These are phyloP conservation scores for Serilophus lunatus DNA, from an alignment of 2,113 vertebrate species.

Conservation along the genomic window DNA sequence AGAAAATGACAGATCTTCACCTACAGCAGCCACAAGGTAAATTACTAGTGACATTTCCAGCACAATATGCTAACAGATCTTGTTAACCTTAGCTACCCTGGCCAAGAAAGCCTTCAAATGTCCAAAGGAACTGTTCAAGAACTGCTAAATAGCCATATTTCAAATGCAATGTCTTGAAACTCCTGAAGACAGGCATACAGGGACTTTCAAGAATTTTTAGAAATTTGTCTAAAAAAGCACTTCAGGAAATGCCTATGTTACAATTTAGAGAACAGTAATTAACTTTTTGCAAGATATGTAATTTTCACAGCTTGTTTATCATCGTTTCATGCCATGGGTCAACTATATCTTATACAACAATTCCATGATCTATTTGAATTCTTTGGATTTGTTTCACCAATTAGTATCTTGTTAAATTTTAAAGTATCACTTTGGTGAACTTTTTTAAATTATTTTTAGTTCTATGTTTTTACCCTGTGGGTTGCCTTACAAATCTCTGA, in stretches of 20 bases:
- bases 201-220: not conserved
- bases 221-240: not conserved
- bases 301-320: not conserved
- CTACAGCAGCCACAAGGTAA: not conserved
- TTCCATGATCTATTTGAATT: not conserved
- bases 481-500: not conserved
- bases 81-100: not conserved
- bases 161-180: not conserved
- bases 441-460: not conserved
- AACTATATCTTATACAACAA: not conserved
- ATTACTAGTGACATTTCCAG: slow-evolving; percentile 7
- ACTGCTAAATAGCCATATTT: not conserved
- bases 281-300: not conserved
- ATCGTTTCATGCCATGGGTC: not conserved
- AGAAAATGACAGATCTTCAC: not conserved
- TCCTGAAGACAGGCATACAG: not conserved
- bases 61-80: not conserved
- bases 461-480: not conserved
- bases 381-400: not conserved
- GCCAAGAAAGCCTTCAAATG: not conserved
- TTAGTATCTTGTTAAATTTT: not conserved
- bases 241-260: not conserved
- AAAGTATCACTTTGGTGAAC: not conserved
- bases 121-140: not conserved
- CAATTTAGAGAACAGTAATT: not conserved